Percentiles rank a stretch among this genome's conserved stretches.
Evolutionary conservation across 2,113 vertebrate species (phyloP).

Genomic region (Neodontobutis hainanensis): DNA sequence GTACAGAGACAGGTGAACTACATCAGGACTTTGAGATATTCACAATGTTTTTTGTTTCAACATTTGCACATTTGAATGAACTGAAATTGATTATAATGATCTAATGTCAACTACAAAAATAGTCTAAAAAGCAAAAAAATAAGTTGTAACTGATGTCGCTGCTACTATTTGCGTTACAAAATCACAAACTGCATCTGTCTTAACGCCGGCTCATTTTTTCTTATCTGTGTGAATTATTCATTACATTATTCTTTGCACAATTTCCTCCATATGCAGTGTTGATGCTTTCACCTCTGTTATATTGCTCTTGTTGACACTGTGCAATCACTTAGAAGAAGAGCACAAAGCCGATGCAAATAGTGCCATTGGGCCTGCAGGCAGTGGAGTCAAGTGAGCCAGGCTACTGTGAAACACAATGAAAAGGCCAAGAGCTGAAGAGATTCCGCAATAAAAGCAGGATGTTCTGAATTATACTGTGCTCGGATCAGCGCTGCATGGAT

Average conservation of each 20-base stretch:
- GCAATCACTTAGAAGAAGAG: neutral
- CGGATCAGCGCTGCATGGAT: conserved; percentile 38
- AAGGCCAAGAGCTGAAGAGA: conserved; percentile 3
- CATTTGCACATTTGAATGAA: neutral
- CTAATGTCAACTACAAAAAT: too few relatives aligned
- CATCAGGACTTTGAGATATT: neutral
- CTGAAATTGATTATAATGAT: conserved; percentile 1
- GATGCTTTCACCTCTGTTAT: conserved; percentile 7
- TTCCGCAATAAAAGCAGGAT: too few relatives aligned
- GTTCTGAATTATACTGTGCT: conserved; percentile 37
- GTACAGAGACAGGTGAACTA: conserved; percentile 9
- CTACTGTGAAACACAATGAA: conserved; percentile 24
- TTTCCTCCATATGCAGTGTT: neutral
- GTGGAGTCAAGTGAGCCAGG: conserved; percentile 24
- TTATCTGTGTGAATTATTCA: neutral
- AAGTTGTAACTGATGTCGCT: too few relatives aligned
- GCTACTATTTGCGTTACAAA: too few relatives aligned
- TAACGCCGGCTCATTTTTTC: too few relatives aligned
- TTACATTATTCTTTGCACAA: conserved; percentile 12
- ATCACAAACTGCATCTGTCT: too few relatives aligned
- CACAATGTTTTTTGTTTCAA: neutral
- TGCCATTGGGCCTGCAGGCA: conserved; percentile 20
- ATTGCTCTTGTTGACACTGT: conserved; percentile 11
- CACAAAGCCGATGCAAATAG: conserved; percentile 12
- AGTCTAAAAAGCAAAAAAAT: too few relatives aligned